Evolutionary conservation across 2,797 vertebrate species (phyloP), one percentile per base, ranked within the genome.

Genomic region (Cyclopterus lumpus): DNA sequence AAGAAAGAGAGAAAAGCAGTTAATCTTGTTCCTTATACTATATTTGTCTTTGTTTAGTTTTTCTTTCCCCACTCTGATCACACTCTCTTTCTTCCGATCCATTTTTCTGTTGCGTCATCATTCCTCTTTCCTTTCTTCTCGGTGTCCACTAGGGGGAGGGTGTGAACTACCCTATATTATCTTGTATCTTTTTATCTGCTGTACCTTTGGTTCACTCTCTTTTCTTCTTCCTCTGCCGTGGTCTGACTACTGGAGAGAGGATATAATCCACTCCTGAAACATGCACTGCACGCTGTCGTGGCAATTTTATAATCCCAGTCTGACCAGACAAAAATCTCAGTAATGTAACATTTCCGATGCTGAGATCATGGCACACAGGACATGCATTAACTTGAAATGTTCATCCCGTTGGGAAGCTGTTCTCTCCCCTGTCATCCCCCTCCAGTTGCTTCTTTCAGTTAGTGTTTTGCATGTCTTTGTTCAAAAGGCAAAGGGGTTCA

Each of bases 1-100:
- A 28, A 73, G 66, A 81, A 51, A 79, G 53, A 69, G 55, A 88
- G 75, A 62, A 75, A 86, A 77, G 74, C 74, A 72, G 42, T 66
- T 78, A 24, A 77, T 81, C 49, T 67, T 63, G 32, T 79, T 81
- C 42, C 61, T 67, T 36, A 79, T 81, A 40, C 38, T 11, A 8
- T 40, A 53, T 68, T 61, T 72, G 51, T 66, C 42, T 78, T 55
- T 61, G 44, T 51, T 75, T 8, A 61, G 18, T 1, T n/a, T 63
- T 55, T 54, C 44, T 16, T 36, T 32, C 40, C 49, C 49, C 20
- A 57, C 48, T 66, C 42, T 55, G 48, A 68, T 40, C 59, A 20
- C 34, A 34, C 8, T 58, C 8, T 34, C 24, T 61, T 24, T 58
- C 12, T 16, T 6, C n/a, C 3, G 2, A 46, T 67, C 32, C 30